Conservation (phyloP, 1,140 invertebrate species). For the Drosophila pallidifrons region DNA sequence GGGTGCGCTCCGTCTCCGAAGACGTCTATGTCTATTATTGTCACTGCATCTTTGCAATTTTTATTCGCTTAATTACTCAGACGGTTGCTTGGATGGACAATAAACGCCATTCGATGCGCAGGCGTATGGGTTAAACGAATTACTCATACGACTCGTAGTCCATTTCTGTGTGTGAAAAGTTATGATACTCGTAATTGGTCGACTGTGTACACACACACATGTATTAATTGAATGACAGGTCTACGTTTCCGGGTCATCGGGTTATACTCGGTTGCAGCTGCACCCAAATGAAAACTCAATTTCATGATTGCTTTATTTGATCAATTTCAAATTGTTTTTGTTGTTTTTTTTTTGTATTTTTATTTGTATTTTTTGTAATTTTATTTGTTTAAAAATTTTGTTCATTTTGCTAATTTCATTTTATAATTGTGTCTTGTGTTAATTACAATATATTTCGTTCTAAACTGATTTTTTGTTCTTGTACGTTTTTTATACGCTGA, state of each 20-base stretch:
- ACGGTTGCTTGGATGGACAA: neutral
- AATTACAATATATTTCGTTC: conserved; percentile 81
- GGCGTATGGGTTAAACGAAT: conserved; percentile 46
- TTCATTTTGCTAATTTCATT: conserved; percentile 81
- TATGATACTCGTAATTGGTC: conserved; percentile 5
- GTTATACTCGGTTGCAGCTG: neutral
- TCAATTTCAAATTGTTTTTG: conserved; percentile 73
- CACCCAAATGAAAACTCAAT: conserved; percentile 27
- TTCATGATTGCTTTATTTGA: conserved; percentile 55
- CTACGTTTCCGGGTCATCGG: conserved; percentile 50
- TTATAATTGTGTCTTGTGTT: conserved; percentile 76
- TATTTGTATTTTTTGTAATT: conserved; percentile 63
- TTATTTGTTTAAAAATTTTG: conserved; percentile 84
- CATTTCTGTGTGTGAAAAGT: conserved; percentile 16
- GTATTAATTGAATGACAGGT: conserved; percentile 42
- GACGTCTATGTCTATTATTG: neutral
- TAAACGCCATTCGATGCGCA: conserved; percentile 29
- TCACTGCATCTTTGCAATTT: conserved; percentile 53
- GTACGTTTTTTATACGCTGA: conserved; percentile 58
- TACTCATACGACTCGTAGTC: conserved; percentile 9
- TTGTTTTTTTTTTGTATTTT: conserved; percentile 53
- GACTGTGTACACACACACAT: conserved; percentile 7
- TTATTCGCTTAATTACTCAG: conserved; percentile 60
- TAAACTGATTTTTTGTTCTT: conserved; percentile 77
- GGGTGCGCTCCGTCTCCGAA: conserved; percentile 9